These are phyloP conservation scores for Galago senegalensis DNA, from an alignment of 2,797 vertebrate genomes.

Conservation along the genomic window DNA sequence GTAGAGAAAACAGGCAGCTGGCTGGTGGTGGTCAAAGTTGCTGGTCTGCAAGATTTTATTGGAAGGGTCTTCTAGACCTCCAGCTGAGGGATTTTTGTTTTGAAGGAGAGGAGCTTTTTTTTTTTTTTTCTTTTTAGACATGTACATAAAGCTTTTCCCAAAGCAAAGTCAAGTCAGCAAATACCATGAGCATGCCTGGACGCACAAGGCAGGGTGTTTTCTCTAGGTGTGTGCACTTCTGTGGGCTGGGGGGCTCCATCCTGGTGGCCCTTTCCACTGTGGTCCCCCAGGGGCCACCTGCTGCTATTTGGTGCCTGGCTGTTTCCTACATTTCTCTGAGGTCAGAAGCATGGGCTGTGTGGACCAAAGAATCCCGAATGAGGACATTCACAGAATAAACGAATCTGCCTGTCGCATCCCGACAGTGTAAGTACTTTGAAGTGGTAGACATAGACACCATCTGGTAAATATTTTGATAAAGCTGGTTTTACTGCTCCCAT, in stretches of 20 bases:
- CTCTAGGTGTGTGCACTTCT: no score
- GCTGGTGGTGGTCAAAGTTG: background rate
- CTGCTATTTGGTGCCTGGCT: background rate
- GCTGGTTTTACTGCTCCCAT: rapidly evolving
- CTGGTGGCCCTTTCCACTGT: background rate
- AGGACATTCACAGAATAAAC: background rate
- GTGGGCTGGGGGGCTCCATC: background rate
- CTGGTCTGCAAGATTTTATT: background rate
- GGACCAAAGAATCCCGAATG: background rate
- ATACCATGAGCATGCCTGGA: background rate
- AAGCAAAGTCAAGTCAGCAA: background rate
- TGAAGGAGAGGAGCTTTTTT: no score
- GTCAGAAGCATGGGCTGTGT: background rate
- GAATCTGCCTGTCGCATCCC: rapidly evolving
- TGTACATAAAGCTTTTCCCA: background rate
- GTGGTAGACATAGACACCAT: background rate
- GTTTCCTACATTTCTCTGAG: background rate
- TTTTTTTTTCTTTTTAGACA: background rate
- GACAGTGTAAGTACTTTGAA: background rate
- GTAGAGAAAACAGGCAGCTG: background rate
- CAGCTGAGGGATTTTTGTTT: background rate
- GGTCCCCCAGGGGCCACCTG: background rate
- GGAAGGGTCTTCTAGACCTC: background rate
- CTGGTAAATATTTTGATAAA: background rate
- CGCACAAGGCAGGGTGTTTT: background rate